Base-by-base conservation (phyloP, 2,113 vertebrate genomes). In the Ranitomeya variabilis region DNA sequence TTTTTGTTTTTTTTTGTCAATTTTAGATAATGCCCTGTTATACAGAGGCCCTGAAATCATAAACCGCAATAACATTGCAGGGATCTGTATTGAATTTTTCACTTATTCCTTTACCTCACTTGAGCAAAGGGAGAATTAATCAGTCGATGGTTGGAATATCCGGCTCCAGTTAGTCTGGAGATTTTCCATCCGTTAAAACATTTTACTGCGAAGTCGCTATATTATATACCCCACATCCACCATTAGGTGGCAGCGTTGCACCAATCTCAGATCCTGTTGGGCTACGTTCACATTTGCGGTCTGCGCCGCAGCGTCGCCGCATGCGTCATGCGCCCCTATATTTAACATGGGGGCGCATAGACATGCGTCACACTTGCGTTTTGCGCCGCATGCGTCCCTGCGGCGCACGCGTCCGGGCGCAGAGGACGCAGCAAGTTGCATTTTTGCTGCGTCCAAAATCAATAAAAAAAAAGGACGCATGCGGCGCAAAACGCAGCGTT, bases 161-260 rank as follows among this genome's bases (percentile, higher is more conserved):
- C 21, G 73, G 73, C 73, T 76, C 73, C 73, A 81, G 19, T 19
- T 51, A 2, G 71, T 74, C 71, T 74, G 31, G 71, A 74, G 71
- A 74, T 73, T 73, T 73, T 37, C 69, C 71, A 10, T 74, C 16
- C 10, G 31, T 74, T 31, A 37, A 74, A 74, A 74, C 16, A 10
- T 4, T 31, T 31, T 73, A 73, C 26, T 16, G 31, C 69, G 0
- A 16, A 8, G 80, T 64, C 19, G 18, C 13, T 7, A 52, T 18
- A 64, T 21, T 7, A 52, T 18, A 64, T 21, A 7, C 14, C 11
- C 4, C 18, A 7, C 26, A 31, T 54, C 0, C 23, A 69, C 60
- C 86, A 79, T 26, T 66, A 87, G 86, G 62, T 26, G 86, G 86
- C 86, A 87, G 51, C 7, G 37, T 87, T 67, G 86, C 59, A 14